Base-by-base conservation (phyloP, 2,888 invertebrate genomes). In the Xestia ashworthii region DNA sequence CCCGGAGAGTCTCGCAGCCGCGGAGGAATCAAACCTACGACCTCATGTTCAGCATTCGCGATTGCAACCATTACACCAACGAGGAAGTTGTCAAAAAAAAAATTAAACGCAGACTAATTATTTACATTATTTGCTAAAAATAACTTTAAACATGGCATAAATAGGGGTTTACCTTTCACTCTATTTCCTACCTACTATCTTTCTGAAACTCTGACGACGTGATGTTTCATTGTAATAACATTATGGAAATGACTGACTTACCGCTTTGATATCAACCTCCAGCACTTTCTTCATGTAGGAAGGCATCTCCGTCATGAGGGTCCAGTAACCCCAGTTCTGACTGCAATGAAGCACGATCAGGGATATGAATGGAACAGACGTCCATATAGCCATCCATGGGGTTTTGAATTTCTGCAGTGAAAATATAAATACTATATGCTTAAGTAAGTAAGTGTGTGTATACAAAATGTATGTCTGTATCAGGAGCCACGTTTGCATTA, bases 241-340 rank as follows among this genome's bases (percentile, higher is more conserved):
- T 76, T 32, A 5, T 12, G 16, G 5, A 9, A 25, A 46, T 41
- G 1, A 19, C 16, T 9, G 6, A 85, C 92, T 89, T 69, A 92
- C 92, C 22, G 92, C 85, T 84, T 91, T 91, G 14, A 98, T 97
- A 79, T 98, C 93, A 65, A 97, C 97, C 22, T 95, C 92, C 0
- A 98, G 93, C 2, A 97, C 97, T 46, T 94, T 93, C 67, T 96
- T 97, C 95, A 98, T 97, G 89, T 98, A 98, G 0, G 97, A 97
- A 0, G 98, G 98, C 87, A 98, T 97, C 92, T 98, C 97, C 0
- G 98, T 97, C 60, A 98, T 93, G 5, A 98, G 92, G 0, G 97
- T 98, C 96, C 97, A 98, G 91, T 97, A 98, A 1, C 98, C 98
- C 98, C 98, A 98, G 78, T 97, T 97, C 84, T 97, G 97, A 6